Evolutionary conservation across 2,113 vertebrate species (phyloP), one percentile per base, ranked within the genome.

Genomic region (Turdus rufiventris): DNA sequence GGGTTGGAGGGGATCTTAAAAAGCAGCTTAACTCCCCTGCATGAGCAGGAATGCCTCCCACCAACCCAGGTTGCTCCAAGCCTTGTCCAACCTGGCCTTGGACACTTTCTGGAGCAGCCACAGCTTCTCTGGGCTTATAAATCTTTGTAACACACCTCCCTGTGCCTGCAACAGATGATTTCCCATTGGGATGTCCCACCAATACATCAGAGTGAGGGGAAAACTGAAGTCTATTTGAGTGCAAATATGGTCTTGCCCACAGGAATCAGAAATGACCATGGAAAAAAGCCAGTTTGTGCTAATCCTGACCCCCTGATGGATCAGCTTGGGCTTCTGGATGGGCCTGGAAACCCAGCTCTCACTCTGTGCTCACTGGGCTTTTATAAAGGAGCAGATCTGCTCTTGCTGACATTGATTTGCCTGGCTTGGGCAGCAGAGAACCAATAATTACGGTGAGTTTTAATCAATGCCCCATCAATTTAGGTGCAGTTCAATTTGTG

Each of bases 391-490:
- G 28, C 80, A 75, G 19, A 36, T 81, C 93, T 78, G 71, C 92
- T 95, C 94, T 87, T 72, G 89, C 87, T 56, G 65, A 71, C 95
- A 97, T 97, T 96, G 97, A 98, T 97, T 86, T 89, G 95, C 88
- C 96, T 96, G 96, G 91, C 91, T 77, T 3, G n/a, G 84, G 87
- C 94, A 87, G 89, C 91, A 67, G 31, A 94, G 88, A 95, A 85
- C 93, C 94, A 90, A 94, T 98, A 97, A 98, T 97, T 97, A 97
- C 15, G 18, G 85, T 89, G 96, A 96, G 95, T 95, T 97, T 97
- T 97, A 98, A 98, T 98, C 97, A 97, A 98, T 96, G 53, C 89
- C 74, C 29, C 92, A 91, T 97, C 97, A 97, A 92, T 96, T 97
- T 82, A 96, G 95, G 91, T 67, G 91, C 94, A 45, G 56, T 92